Percentiles rank a stretch among this genome's conserved stretches.
These are phyloP conservation scores for Nephrotoma guestfalica DNA, from an alignment of 2,888 invertebrate genomes.

Conservation along the genomic window DNA sequence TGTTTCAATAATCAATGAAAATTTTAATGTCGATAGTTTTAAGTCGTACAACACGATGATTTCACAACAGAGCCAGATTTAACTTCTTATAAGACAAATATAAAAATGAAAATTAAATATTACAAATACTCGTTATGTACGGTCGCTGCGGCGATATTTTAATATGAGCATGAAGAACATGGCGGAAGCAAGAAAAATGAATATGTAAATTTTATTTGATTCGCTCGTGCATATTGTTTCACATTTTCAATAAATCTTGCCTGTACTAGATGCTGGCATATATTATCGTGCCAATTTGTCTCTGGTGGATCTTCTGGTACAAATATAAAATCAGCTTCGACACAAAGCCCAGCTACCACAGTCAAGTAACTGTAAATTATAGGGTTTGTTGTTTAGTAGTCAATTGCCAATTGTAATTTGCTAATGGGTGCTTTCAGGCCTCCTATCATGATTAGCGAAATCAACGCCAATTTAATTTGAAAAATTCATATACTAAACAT, in stretches of 20 bases:
- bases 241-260: conserved; percentile 29
- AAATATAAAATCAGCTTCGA: conserved; percentile 78
- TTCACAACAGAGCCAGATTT: not conserved
- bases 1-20: too few species aligned
- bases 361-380: conserved; percentile 57
- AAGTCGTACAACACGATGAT: not conserved
- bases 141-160: not conserved
- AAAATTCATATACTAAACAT: too few species aligned
- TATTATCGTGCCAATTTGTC: conserved; percentile 56
- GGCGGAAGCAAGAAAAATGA: not conserved
- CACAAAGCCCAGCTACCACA: conserved; percentile 65
- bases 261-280: conserved; percentile 61
- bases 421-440: too few species aligned
- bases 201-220: not conserved
- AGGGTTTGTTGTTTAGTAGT: not conserved
- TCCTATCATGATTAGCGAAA: too few species aligned
- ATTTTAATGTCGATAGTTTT: too few species aligned
- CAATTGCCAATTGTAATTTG: too few species aligned
- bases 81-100: not conserved
- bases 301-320: conserved; percentile 77
- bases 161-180: not conserved
- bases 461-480: too few species aligned
- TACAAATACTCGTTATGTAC: not conserved
- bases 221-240: not conserved
- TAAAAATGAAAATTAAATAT: too few species aligned